Evolutionary conservation across 2,797 vertebrate species (phyloP).

Genomic region (Taenioides sp.): DNA sequence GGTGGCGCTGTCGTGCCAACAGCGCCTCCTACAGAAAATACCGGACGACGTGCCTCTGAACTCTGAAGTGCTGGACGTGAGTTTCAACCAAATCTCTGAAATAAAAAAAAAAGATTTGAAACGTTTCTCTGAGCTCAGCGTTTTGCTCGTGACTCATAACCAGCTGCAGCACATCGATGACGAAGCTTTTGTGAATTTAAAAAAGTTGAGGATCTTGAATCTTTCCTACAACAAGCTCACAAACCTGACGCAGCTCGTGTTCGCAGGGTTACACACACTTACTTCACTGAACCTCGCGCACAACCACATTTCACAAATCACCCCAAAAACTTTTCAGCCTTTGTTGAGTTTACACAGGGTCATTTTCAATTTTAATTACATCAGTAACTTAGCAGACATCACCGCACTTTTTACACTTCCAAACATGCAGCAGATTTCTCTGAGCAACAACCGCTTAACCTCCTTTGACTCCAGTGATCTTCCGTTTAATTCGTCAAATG

Average conservation of each 20-base stretch:
- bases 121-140: not conserved
- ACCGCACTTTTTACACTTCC: constrained; percentile 4
- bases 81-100: not conserved
- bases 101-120: constrained; percentile 14
- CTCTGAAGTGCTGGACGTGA: not conserved
- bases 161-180: constrained; percentile 1
- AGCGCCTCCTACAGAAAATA: not conserved
- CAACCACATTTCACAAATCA: not conserved
- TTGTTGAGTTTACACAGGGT: not conserved
- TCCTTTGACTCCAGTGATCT: constrained; percentile 4
- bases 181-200: constrained; percentile 11
- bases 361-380: not conserved
- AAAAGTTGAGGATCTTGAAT: not conserved
- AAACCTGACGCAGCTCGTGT: constrained; percentile 14
- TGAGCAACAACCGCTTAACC: not conserved
- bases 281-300: not conserved
- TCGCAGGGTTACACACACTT: constrained; percentile 19
- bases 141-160: not conserved
- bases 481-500: constrained; percentile 4
- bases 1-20: not conserved
- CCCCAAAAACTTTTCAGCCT: not conserved
- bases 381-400: not conserved
- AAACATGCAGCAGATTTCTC: not conserved
- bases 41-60: constrained; percentile 21
- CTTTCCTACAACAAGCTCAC: not conserved